Evolutionary conservation across 2,113 vertebrate species (phyloP).

Genomic region (Macquaria australasica): DNA sequence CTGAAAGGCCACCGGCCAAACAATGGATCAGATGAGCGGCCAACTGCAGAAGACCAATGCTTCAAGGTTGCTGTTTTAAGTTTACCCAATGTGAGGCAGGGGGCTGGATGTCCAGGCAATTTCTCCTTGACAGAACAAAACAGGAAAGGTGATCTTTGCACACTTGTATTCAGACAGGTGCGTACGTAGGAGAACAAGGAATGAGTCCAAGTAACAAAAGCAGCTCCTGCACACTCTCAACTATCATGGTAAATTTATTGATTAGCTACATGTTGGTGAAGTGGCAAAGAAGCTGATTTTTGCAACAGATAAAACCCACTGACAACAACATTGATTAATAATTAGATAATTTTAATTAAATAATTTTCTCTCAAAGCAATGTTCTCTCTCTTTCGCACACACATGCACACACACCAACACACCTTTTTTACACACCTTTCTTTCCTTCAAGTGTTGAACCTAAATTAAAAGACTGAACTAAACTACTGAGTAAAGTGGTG

Average conservation of each 20-base stretch:
- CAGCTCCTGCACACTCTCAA: background rate
- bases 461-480: constrained; percentile 50
- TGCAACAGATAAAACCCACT: background rate
- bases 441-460: constrained; percentile 25
- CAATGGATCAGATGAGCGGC: constrained; percentile 27
- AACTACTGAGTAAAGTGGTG: constrained; percentile 58
- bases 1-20: constrained; percentile 42
- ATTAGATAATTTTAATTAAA: no score
- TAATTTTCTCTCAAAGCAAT: constrained; percentile 11
- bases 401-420: constrained; percentile 10
- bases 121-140: constrained; percentile 11
- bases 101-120: background rate
- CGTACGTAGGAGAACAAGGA: background rate
- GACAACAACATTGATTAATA: background rate
- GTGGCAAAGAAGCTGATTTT: background rate
- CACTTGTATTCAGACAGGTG: constrained; percentile 7
- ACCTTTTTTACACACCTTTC: background rate
- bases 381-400: background rate
- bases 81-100: background rate
- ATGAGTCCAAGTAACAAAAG: background rate
- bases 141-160: constrained; percentile 7
- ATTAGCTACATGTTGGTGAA: background rate
- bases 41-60: constrained; percentile 14
- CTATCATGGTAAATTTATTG: background rate
- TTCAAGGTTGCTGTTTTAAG: background rate